Percentiles rank a stretch among this genome's conserved stretches.
Evolutionary conservation across 2,888 invertebrate genomes (phyloP).

Genomic region (Halictus ligatus): DNA sequence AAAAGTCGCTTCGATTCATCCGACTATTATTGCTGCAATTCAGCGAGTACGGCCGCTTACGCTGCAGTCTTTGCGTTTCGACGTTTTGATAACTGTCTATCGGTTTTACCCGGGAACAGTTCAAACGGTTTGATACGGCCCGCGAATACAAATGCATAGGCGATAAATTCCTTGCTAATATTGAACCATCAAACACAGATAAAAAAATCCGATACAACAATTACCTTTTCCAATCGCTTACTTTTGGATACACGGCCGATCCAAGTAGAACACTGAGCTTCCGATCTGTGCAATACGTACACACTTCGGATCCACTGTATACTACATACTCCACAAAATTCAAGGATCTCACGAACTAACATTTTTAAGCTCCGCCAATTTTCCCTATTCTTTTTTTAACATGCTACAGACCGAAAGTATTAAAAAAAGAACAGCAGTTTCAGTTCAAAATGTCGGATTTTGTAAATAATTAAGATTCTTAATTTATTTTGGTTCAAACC

Average conservation of each 20-base stretch:
- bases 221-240: background rate
- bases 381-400: too few species aligned
- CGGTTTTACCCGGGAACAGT: slow-evolving; percentile 13
- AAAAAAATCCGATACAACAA: background rate
- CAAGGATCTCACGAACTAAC: too few species aligned
- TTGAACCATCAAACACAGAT: background rate
- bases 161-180: background rate
- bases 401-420: too few species aligned
- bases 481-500: too few species aligned
- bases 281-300: too few species aligned
- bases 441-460: too few species aligned
- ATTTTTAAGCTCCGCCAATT: too few species aligned
- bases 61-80: slow-evolving; percentile 21
- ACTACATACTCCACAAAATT: too few species aligned
- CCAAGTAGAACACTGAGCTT: too few species aligned
- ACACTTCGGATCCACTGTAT: too few species aligned
- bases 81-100: slow-evolving; percentile 14
- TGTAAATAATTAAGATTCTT: too few species aligned
- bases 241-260: background rate
- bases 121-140: slow-evolving; percentile 17
- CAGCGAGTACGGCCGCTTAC: slow-evolving; percentile 29
- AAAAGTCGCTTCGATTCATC: slow-evolving; percentile 37
- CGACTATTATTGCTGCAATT: slow-evolving; percentile 46
- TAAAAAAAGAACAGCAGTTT: too few species aligned
- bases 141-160: background rate